These are phyloP conservation scores for Nothocercus julius DNA, from an alignment of 2,113 vertebrate genomes.

Conservation along the genomic window DNA sequence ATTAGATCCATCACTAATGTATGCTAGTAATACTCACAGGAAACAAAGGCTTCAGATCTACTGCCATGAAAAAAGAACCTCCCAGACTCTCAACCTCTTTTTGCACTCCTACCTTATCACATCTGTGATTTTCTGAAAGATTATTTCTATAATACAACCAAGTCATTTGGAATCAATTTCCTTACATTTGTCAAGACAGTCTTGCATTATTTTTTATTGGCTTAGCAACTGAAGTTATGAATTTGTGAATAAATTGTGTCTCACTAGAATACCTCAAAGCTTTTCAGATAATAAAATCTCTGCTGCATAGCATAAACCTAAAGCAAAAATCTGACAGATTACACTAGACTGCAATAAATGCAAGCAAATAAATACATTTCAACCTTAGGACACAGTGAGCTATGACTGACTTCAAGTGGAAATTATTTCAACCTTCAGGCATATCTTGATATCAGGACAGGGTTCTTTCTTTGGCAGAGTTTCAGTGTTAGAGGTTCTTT, in stretches of 20 bases:
- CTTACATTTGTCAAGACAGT: background rate
- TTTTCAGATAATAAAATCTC: background rate
- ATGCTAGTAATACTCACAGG: background rate
- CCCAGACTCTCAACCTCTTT: background rate
- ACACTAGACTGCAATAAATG: background rate
- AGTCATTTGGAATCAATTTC: too few relatives aligned
- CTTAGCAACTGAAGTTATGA: background rate
- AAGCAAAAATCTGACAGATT: background rate
- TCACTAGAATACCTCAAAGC: background rate
- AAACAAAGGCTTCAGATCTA: background rate
- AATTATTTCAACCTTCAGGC: background rate
- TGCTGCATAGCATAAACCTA: background rate
- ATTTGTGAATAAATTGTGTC: background rate
- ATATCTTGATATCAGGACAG: background rate
- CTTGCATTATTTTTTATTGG: background rate
- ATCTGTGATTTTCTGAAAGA: background rate
- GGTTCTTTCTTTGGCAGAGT: background rate
- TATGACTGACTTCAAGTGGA: background rate
- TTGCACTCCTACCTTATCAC: background rate
- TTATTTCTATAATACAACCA: too few relatives aligned
- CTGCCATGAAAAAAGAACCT: background rate
- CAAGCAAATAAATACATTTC: background rate
- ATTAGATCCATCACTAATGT: background rate
- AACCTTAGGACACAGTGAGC: background rate
- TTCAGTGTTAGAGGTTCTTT: background rate